Percentiles rank a stretch among this genome's conserved stretches.
phyloP scores from a whole-genome alignment of 2,797 vertebrate genomes.

The Mormyrus proboscirostris region DNA sequence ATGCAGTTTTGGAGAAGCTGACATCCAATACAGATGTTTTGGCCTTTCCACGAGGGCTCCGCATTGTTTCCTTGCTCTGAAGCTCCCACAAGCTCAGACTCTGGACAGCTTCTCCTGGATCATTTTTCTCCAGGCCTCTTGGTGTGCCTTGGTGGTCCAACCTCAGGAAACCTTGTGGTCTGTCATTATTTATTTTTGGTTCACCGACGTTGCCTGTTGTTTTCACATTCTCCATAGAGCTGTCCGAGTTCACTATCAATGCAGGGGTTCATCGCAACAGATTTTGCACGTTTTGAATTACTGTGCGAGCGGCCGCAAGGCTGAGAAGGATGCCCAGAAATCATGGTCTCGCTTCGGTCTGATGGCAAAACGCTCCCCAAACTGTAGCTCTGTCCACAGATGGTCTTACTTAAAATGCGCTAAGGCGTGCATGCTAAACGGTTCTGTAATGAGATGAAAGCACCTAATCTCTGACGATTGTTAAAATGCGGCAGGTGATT shows the following conservation, averaged over 20 bases:
- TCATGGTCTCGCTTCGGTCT: neutral
- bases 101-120: neutral
- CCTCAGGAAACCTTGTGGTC: neutral
- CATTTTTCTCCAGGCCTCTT: neutral
- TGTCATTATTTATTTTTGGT: neutral
- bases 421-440: constrained; percentile 60
- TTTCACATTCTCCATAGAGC: neutral
- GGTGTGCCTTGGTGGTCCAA: neutral
- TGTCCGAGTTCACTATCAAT: neutral
- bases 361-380: neutral
- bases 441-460: constrained; percentile 63
- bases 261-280: neutral
- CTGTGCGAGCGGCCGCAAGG: neutral
- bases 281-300: neutral
- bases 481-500: constrained; percentile 41
- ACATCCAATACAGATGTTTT: neutral
- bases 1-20: neutral
- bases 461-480: constrained; percentile 61
- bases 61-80: neutral
- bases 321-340: neutral
- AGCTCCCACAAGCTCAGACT: neutral
- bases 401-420: constrained; percentile 67
- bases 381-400: neutral
- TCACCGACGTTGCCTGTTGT: neutral
- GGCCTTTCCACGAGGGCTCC: neutral